phyloP scores from a whole-genome alignment of 2,888 invertebrate species.

The Cantharis lateralis region DNA sequence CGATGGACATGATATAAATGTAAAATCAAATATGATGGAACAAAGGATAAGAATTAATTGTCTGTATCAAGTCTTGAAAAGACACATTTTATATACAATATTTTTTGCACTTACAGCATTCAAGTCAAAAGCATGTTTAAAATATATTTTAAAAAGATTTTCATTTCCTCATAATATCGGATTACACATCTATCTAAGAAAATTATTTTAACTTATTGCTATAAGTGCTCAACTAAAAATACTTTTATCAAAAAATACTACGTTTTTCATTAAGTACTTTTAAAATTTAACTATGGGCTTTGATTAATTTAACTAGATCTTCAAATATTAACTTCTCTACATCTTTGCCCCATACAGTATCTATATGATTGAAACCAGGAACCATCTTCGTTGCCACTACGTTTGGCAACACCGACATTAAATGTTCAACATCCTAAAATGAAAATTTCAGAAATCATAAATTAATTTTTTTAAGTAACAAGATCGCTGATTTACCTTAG shows the following conservation, averaged over 20 bases:
- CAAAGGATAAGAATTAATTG: too few relatives aligned
- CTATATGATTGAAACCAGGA: background rate
- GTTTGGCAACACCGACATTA: background rate
- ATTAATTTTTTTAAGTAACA: too few relatives aligned
- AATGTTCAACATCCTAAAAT: background rate
- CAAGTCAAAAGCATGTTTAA: too few relatives aligned
- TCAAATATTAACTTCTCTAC: background rate
- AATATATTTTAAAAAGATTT: too few relatives aligned
- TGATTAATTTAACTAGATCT: background rate
- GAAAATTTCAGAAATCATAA: background rate
- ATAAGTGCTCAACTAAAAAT: background rate
- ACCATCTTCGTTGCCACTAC: background rate
- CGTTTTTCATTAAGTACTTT: background rate
- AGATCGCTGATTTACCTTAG: background rate
- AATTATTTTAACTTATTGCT: background rate
- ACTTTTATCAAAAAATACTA: background rate
- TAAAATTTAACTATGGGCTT: background rate
- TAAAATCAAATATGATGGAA: too few relatives aligned
- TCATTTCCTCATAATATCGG: too few relatives aligned
- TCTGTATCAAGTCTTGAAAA: too few relatives aligned
- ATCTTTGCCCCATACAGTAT: background rate
- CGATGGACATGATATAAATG: too few relatives aligned
- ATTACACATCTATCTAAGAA: background rate
- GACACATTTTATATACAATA: too few relatives aligned
- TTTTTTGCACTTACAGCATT: too few relatives aligned